Evolutionary conservation across 2,797 vertebrate species (phyloP), one percentile per base, ranked within the genome.

Genomic region (Uromys caudimaculatus): DNA sequence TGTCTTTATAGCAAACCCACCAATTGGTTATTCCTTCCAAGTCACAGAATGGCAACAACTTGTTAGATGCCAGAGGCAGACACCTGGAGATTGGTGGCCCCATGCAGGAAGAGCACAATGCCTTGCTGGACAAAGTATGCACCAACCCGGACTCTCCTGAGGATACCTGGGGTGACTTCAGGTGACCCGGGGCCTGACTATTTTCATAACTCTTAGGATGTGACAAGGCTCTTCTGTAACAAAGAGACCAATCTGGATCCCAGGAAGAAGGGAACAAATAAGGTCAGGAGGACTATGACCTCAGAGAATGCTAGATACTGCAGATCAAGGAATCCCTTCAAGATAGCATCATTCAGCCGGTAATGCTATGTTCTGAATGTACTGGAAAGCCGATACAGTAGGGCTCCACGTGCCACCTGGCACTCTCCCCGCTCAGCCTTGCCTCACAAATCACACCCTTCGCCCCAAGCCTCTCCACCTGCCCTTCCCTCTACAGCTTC

Each of bases 291-390:
- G n/a, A 21, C 35, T 71, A 38, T 38, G 21, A 71, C n/a, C 69
- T 38, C 69, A 71, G 69, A n/a, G 8, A 71, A 38, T 38, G 64
- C 56, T 44, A 21, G 13, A 56, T 60, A 11, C 44, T 27, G 14
- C 0, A 16, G 79, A 73, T 41, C 11, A 38, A 58, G 24, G 27
- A 38, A 44, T 4, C 4, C 32, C 54, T 41, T 62, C 52, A 69
- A 54, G 35, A 79, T 69, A 81, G 64, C 75, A 35, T 56, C 29
- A 89, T 32, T 3, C 24, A 90, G 76, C 47, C n/a, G 13, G 0
- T 0, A 3, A 0, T 44, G 60, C 41, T 67, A 5, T 0, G 17
- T 71, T 11, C 69, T 4, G 24, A 3, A 8, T 0, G 16, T 14
- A 0, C 3, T 44, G 52, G n/a, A 88, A 54, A 54, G 67, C 44